phyloP scores from a whole-genome alignment of 2,888 invertebrate genomes.

The Sycophila texana region DNA sequence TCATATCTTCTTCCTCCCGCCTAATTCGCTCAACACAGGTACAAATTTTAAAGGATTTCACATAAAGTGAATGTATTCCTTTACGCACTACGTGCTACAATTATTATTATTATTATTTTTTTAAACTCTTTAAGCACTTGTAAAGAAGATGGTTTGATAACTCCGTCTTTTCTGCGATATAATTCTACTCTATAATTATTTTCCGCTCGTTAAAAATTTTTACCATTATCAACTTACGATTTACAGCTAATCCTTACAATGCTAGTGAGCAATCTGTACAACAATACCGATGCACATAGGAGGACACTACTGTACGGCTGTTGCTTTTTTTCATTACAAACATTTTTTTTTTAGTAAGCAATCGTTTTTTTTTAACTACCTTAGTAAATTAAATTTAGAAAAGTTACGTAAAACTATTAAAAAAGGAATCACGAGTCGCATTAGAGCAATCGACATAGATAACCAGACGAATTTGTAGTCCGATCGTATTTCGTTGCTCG shows the following conservation, averaged over 20 bases:
- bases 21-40: slow-evolving; percentile 69
- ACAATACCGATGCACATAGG: slow-evolving; percentile 55
- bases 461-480: background rate
- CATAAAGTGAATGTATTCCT: slow-evolving; percentile 43
- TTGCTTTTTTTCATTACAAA: slow-evolving; percentile 6
- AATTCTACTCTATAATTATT: slow-evolving; percentile 49
- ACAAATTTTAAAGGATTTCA: slow-evolving; percentile 64
- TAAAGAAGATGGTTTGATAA: slow-evolving; percentile 50
- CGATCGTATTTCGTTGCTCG: slow-evolving; percentile 1
- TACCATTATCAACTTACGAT: slow-evolving; percentile 53
- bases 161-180: slow-evolving; percentile 47
- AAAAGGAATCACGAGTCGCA: slow-evolving; percentile 10
- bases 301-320: slow-evolving; percentile 44
- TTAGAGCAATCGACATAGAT: background rate
- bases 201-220: slow-evolving; percentile 51
- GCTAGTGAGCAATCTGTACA: slow-evolving; percentile 66
- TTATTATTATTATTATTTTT: slow-evolving; percentile 50
- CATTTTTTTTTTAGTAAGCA: background rate
- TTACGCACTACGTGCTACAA: slow-evolving; percentile 49
- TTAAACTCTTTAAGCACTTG: slow-evolving; percentile 53
- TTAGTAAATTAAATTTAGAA: slow-evolving; percentile 1
- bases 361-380: slow-evolving; percentile 6
- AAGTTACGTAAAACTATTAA: background rate
- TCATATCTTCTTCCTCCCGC: slow-evolving; percentile 58
- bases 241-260: slow-evolving; percentile 57